Percentiles rank a stretch among this genome's conserved stretches.
phyloP scores from a whole-genome alignment of 2,113 vertebrate genomes.

The Hippocampus guttulatus region DNA sequence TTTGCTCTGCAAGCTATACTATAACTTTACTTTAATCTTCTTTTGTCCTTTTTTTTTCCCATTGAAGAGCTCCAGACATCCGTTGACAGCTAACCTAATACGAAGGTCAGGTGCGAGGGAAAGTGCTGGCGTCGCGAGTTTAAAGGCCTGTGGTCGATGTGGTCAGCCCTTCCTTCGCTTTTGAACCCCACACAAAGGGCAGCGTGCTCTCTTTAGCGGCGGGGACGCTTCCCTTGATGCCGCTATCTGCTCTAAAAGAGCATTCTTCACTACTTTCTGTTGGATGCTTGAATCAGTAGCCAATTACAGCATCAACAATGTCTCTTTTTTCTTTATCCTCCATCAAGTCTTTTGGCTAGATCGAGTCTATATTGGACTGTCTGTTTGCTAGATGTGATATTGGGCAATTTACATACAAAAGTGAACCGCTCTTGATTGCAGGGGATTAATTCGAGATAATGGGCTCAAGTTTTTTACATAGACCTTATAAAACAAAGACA shows the following conservation, averaged over 20 bases:
- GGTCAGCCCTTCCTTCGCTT: constrained; percentile 65
- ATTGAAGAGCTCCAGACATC: constrained; percentile 33
- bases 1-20: constrained; percentile 15
- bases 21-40: neutral
- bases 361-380: neutral
- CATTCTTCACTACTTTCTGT: constrained; percentile 28
- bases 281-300: neutral
- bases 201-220: constrained; percentile 40
- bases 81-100: constrained; percentile 46
- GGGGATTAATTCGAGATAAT: no score
- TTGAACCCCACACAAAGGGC: constrained; percentile 58
- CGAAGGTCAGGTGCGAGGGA: constrained; percentile 68
- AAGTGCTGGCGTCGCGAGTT: constrained; percentile 51
- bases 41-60: neutral
- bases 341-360: neutral
- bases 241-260: constrained; percentile 33
- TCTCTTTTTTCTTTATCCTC: neutral
- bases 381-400: neutral
- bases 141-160: constrained; percentile 69
- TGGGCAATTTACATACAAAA: neutral
- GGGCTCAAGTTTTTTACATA: no score
- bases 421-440: no score
- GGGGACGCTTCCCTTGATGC: constrained; percentile 59
- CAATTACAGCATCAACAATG: constrained; percentile 17
- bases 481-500: no score